These are phyloP conservation scores for Rhamnusium bicolor DNA, from an alignment of 2,888 invertebrate genomes.

Conservation along the genomic window DNA sequence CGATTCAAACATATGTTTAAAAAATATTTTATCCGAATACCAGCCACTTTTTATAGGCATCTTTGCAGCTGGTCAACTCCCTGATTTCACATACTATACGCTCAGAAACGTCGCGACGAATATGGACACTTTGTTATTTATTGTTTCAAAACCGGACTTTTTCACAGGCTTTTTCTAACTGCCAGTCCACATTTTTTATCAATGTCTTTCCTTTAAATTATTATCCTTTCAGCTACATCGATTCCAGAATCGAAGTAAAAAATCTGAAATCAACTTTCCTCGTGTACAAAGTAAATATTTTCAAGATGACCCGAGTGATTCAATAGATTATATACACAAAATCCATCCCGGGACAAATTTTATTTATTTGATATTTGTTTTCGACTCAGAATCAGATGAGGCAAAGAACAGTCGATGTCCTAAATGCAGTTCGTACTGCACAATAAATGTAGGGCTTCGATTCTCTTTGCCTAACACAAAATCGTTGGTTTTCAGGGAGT, in stretches of 20 bases:
- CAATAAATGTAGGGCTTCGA: no score
- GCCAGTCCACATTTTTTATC: conserved; percentile 40
- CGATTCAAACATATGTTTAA: conserved; percentile 71
- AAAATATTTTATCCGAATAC: conserved; percentile 71
- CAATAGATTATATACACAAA: no score
- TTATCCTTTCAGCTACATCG: conserved; percentile 25
- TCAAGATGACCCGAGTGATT: no score
- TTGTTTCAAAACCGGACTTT: conserved; percentile 52
- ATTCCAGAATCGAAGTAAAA: not conserved
- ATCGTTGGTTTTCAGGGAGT: no score
- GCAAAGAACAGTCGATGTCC: no score
- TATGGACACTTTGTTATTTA: conserved; percentile 60
- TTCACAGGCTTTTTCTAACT: conserved; percentile 43
- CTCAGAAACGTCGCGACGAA: conserved; percentile 55
- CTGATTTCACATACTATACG: conserved; percentile 60
- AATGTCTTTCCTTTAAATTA: conserved; percentile 26
- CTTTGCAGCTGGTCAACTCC: conserved; percentile 63
- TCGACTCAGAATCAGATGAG: no score
- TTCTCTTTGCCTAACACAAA: no score
- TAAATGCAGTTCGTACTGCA: no score
- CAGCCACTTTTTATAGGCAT: conserved; percentile 63
- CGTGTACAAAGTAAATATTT: no score
- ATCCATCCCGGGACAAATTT: no score
- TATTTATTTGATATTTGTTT: no score
- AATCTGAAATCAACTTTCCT: not conserved